Evolutionary conservation across 1,140 invertebrate genomes (phyloP).

Genomic region (Rhynchophorus ferrugineus): DNA sequence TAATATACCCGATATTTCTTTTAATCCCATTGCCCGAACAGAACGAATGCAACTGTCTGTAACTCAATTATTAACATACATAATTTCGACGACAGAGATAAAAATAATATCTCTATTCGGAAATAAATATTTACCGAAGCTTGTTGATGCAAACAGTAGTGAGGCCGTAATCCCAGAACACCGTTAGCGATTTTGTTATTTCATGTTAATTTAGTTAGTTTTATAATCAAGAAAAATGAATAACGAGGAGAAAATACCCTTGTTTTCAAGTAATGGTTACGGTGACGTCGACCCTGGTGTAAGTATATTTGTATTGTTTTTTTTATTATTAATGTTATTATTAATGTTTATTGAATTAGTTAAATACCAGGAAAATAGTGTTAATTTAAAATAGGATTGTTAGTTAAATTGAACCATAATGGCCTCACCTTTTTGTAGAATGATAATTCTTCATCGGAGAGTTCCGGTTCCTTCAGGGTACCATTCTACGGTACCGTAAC

Average conservation of each 20-base stretch:
- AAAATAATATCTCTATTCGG: conserved; percentile 9
- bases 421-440: conserved; percentile 9
- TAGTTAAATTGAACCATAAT: too few relatives aligned
- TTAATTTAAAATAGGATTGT: too few relatives aligned
- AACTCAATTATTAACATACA: too few relatives aligned
- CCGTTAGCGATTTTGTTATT: too few relatives aligned
- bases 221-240: too few relatives aligned
- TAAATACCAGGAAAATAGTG: too few relatives aligned
- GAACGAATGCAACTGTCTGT: background rate
- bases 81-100: too few relatives aligned
- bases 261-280: conserved; percentile 10
- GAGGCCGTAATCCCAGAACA: too few relatives aligned
- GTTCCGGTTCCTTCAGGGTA: background rate
- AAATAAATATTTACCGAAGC: conserved; percentile 12
- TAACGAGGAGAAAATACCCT: conserved; percentile 2
- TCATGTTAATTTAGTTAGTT: too few relatives aligned
- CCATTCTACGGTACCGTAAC: conserved; percentile 23
- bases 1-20: conserved; percentile 3
- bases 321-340: too few relatives aligned
- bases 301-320: conserved; percentile 8
- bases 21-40: conserved; percentile 14
- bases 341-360: too few relatives aligned
- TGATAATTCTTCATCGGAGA: conserved; percentile 8
- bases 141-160: background rate
- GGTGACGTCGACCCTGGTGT: conserved; percentile 4